phyloP scores from a whole-genome alignment of 2,888 invertebrate genomes.

The Harpalus rubripes region DNA sequence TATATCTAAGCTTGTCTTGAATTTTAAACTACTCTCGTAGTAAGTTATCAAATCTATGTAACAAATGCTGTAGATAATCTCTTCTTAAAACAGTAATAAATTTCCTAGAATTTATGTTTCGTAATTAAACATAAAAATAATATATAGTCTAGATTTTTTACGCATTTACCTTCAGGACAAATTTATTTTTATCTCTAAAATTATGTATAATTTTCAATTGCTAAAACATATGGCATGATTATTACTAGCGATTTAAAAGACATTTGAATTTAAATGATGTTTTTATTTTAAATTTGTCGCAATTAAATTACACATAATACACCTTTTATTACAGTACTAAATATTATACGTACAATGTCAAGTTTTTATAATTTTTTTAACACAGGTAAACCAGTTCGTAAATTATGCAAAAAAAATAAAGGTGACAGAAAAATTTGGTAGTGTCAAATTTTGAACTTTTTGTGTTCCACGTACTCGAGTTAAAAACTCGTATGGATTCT shows the following conservation, averaged over 20 bases:
- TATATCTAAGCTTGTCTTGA: too few relatives aligned
- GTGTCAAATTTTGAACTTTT: conserved; percentile 1
- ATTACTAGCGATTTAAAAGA: conserved; percentile 12
- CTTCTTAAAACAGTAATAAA: neutral
- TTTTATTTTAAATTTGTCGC: conserved; percentile 6
- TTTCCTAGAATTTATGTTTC: neutral
- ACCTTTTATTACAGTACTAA: neutral
- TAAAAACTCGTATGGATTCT: conserved; percentile 19
- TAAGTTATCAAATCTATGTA: neutral
- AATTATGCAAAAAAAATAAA: neutral
- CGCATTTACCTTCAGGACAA: neutral
- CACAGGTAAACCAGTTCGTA: neutral
- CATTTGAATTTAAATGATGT: conserved; percentile 7
- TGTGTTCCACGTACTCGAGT: neutral
- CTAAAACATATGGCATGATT: neutral
- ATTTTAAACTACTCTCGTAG: neutral
- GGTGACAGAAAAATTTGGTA: neutral
- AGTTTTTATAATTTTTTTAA: neutral
- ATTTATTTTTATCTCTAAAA: conserved; percentile 13
- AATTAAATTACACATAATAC: neutral
- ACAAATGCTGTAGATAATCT: neutral
- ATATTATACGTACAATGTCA: neutral
- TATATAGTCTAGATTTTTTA: neutral
- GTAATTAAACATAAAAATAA: neutral
- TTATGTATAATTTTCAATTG: conserved; percentile 21